A percentile compares a stretch with the other conserved stretches of the same genome.
Evolutionary conservation across 2,888 invertebrate species (phyloP).

Genomic region (Sarcophaga variegata): DNA sequence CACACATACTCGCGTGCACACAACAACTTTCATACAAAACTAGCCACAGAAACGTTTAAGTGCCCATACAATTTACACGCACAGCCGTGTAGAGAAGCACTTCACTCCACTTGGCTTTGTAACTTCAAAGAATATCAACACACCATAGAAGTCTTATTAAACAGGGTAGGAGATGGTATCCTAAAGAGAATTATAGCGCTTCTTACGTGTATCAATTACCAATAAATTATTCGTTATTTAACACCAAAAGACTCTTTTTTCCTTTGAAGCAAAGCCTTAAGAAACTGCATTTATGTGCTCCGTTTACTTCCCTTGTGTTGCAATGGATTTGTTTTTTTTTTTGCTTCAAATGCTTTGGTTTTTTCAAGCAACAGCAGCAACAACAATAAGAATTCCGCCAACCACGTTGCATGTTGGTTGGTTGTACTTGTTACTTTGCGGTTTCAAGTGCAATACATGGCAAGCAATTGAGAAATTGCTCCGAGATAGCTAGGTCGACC

Average conservation of each 20-base stretch:
- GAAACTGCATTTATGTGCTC: too few species aligned
- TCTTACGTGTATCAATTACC: too few species aligned
- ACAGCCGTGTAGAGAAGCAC: neutral
- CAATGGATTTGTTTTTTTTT: neutral
- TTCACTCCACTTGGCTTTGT: neutral
- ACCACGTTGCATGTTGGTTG: constrained; percentile 46
- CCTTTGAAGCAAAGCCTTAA: neutral
- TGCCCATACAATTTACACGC: constrained; percentile 53
- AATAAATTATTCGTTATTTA: neutral
- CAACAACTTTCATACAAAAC: neutral
- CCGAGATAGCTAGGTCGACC: too few species aligned
- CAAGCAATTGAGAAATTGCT: too few species aligned
- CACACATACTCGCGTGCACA: constrained; percentile 1
- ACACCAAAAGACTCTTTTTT: neutral
- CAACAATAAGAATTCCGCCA: neutral
- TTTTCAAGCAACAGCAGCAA: constrained; percentile 36
- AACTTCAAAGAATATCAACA: neutral
- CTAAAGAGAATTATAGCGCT: neutral
- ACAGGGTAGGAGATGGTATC: neutral
- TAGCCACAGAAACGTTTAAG: constrained; percentile 34
- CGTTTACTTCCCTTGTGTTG: constrained; percentile 29
- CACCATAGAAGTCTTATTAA: constrained; percentile 18
- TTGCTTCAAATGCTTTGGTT: constrained; percentile 8
- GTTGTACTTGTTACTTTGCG: constrained; percentile 46
- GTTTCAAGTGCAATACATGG: constrained; percentile 10